Evolutionary conservation across 2,888 invertebrate species (phyloP), one percentile per base, ranked within the genome.

Genomic region (Diaprepes abbreviatus): DNA sequence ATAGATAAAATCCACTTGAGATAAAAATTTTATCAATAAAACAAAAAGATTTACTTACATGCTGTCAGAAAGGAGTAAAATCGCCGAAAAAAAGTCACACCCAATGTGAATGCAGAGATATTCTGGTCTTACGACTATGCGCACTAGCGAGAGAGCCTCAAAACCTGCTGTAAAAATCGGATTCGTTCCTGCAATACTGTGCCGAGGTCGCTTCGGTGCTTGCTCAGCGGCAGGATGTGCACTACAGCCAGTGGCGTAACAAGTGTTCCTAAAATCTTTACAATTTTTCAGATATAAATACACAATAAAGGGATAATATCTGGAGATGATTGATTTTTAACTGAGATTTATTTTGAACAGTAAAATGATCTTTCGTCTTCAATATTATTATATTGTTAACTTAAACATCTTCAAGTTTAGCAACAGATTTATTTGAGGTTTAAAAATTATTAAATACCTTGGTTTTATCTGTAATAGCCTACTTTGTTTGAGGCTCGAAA

Each of bases 21-120:
- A 50, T 50, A 50, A 50, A 28, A 28, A 1, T 28, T 28, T 50
- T 12, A 28, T 50, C 28, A 7, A 14, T 19, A 36, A 54, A 35
- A 17, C 17, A 55, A 6, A 0, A 12, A 14, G 14, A 12, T 43
- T 6, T 55, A 55, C 55, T 55, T 38, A 55, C 36, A 35, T 40
- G 28, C 40, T 40, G 12, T 40, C 40, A 28, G 7, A 28, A 58
- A 28, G 5, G n/a, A 55, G 16, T n/a, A 38, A 38, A 40, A 40
- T 14, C 14, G 40, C 24, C 24, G 40, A 40, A 40, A 40, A 24
- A 57, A 28, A 58, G 58, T 40, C 58, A 58, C 58, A 40, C 57
- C 58, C 58, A 58, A 17, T 1, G 40, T 40, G 38, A 24, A 24
- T 58, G 40, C 40, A 40, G 40, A 38, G 58, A 38, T 28, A 24